Conservation (phyloP, 2,113 vertebrate species). For the Microtus montanus region DNA sequence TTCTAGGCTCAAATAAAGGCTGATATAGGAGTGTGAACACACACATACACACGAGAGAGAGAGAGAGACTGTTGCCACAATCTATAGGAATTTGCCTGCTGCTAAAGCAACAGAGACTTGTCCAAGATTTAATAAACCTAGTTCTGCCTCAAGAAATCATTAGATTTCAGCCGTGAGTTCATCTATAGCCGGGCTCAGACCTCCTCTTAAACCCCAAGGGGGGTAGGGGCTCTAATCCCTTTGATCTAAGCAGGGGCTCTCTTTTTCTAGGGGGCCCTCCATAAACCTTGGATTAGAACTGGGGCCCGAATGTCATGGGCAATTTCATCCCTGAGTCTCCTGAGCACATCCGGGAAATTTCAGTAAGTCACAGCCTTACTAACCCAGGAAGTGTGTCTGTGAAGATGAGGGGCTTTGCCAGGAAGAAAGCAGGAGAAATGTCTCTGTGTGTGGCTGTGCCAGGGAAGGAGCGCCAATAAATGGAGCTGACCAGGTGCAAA, state of each 20-base stretch:
- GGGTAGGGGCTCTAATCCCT: neutral
- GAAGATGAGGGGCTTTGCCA: neutral
- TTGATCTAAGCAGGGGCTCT: neutral
- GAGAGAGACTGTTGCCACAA: neutral
- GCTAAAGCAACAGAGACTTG: neutral
- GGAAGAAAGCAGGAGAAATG: neutral
- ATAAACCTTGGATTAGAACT: neutral
- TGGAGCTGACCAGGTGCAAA: neutral
- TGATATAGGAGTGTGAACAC: neutral
- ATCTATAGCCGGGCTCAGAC: no score
- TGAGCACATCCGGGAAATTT: neutral
- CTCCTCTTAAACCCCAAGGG: accelerated
- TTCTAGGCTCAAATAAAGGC: neutral
- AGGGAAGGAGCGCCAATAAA: neutral
- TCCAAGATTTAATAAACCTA: neutral
- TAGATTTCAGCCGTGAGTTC: neutral
- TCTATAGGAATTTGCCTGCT: neutral
- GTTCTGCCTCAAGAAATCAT: neutral
- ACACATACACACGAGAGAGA: no score
- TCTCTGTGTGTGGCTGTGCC: neutral
- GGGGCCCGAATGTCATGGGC: accelerated
- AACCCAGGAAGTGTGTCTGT: neutral
- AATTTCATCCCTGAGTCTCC: neutral
- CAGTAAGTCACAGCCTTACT: neutral
- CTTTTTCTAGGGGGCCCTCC: neutral